A percentile compares a stretch with the other conserved stretches of the same genome.
Conservation (phyloP, 2,888 invertebrate species). For the Dorcus parallelipipedus region DNA sequence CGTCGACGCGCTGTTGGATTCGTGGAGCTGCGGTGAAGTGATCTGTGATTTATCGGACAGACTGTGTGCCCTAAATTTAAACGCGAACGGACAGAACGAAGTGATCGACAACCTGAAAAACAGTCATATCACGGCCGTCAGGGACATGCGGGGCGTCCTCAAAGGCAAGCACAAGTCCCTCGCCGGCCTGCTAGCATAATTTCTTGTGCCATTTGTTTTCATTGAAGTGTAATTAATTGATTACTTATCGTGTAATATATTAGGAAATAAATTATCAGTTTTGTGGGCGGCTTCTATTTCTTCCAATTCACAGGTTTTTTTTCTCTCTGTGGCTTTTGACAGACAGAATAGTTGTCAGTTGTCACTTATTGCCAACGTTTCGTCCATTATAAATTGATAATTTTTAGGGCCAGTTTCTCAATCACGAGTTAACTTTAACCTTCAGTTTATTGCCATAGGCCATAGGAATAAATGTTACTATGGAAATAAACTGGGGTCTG, state of each 20-base stretch:
- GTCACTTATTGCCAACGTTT: too few relatives aligned
- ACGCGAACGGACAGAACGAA: conserved; percentile 46
- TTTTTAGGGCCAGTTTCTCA: too few relatives aligned
- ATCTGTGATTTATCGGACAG: conserved; percentile 45
- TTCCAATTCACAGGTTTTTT: too few relatives aligned
- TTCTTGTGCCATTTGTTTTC: background rate
- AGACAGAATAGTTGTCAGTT: too few relatives aligned
- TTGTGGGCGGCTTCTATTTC: too few relatives aligned
- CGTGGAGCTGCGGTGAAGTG: conserved; percentile 47
- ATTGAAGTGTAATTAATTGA: conserved; percentile 2
- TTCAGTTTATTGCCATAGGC: too few relatives aligned
- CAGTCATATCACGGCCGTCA: conserved; percentile 53
- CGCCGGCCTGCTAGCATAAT: conserved; percentile 9
- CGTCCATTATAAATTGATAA: too few relatives aligned
- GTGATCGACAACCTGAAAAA: conserved; percentile 51
- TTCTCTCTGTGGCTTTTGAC: too few relatives aligned
- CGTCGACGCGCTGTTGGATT: conserved; percentile 49
- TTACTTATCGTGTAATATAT: conserved; percentile 10
- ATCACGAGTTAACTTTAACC: too few relatives aligned
- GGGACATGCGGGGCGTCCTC: conserved; percentile 54
- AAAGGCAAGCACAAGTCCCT: conserved; percentile 57
- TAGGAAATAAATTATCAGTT: conserved; percentile 7
- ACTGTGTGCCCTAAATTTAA: conserved; percentile 46
- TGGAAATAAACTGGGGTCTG: too few relatives aligned
- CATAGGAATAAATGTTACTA: too few relatives aligned